Conservation (phyloP, 2,888 invertebrate species). For the Phortica okadai region DNA sequence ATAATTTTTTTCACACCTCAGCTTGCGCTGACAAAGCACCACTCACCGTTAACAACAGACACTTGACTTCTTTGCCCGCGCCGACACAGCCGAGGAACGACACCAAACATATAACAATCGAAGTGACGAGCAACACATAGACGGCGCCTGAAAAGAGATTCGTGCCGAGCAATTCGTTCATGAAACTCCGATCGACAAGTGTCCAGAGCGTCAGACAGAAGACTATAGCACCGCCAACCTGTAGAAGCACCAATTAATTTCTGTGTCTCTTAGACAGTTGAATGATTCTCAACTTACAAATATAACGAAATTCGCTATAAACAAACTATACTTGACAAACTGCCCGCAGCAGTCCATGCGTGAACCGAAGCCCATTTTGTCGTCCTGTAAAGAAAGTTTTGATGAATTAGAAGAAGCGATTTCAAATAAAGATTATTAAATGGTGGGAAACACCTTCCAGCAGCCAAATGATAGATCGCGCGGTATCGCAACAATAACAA, state of each 20-base stretch:
- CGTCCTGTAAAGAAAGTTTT: constrained; percentile 58
- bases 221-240: constrained; percentile 88
- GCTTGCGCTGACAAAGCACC: background rate
- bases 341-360: constrained; percentile 93
- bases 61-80: constrained; percentile 95
- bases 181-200: constrained; percentile 88
- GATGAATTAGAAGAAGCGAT: too few species aligned
- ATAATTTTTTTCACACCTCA: constrained; percentile 29
- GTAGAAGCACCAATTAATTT: constrained; percentile 21
- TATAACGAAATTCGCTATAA: constrained; percentile 88
- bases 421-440: too few species aligned
- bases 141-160: constrained; percentile 92
- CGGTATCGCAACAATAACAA: background rate
- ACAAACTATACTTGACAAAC: constrained; percentile 90
- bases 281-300: constrained; percentile 82
- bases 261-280: background rate
- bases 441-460: too few species aligned
- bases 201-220: constrained; percentile 91
- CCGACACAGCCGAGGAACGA: constrained; percentile 95
- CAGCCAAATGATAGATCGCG: too few species aligned
- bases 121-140: constrained; percentile 89
- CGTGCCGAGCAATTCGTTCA: constrained; percentile 90
- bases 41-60: constrained; percentile 92
- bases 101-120: constrained; percentile 87
- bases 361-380: constrained; percentile 84